Evolutionary conservation across 2,113 vertebrate species (phyloP).

Genomic region (Hypanus sabinus): DNA sequence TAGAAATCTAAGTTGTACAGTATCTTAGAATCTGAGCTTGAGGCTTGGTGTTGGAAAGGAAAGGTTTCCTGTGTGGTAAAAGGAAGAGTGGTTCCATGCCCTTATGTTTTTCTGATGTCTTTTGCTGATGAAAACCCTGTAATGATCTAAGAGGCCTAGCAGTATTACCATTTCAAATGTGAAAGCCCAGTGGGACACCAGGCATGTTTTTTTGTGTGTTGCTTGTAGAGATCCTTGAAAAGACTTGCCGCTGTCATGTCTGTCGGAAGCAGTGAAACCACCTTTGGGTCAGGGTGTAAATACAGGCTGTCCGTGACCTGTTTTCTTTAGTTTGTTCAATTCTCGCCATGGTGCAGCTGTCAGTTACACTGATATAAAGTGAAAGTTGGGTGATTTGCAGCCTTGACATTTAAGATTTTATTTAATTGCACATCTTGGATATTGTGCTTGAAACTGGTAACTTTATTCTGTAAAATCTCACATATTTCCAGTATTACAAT

Average conservation of each 20-base stretch:
- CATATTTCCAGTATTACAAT: neutral
- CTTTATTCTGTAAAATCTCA: neutral
- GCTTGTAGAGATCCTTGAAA: slow-evolving; percentile 7
- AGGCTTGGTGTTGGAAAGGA: neutral
- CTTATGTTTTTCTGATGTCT: neutral
- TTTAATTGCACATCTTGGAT: neutral
- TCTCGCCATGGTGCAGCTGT: neutral
- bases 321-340: slow-evolving; percentile 8
- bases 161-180: slow-evolving; percentile 28
- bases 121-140: slow-evolving; percentile 23
- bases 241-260: slow-evolving; percentile 7
- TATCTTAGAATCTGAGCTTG: slow-evolving; percentile 21
- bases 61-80: neutral
- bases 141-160: slow-evolving; percentile 14
- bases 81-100: neutral
- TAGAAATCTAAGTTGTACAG: neutral
- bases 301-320: slow-evolving; percentile 15
- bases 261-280: slow-evolving; percentile 7
- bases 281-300: slow-evolving; percentile 19
- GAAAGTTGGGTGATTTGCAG: slow-evolving; percentile 11
- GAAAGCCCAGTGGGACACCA: slow-evolving; percentile 29
- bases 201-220: neutral
- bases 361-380: neutral
- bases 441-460: neutral
- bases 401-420: neutral